A percentile compares a stretch with the other conserved stretches of the same genome.
Conservation (phyloP, 2,797 vertebrate species). For the Limnodromus scolopaceus region DNA sequence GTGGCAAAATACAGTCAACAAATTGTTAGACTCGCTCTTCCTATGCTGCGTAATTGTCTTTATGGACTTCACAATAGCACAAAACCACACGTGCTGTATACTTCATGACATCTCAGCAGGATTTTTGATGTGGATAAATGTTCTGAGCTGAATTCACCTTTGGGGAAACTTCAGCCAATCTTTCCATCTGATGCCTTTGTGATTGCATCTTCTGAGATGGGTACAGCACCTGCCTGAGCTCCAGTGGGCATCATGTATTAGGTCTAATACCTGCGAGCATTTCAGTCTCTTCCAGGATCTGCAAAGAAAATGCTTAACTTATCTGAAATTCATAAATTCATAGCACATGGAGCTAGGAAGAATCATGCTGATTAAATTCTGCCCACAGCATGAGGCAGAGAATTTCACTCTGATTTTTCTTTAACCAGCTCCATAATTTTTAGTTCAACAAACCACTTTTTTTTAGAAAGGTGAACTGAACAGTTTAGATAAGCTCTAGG, state of each 20-base stretch:
- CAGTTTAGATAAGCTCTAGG: too few relatives aligned
- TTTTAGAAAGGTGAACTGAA: not conserved
- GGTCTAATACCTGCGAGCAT: not conserved
- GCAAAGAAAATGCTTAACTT: not conserved
- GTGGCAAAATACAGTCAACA: not conserved
- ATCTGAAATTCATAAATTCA: conserved; percentile 24
- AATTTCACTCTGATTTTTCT: conserved; percentile 2
- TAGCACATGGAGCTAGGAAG: not conserved
- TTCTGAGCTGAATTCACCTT: not conserved
- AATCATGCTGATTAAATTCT: not conserved
- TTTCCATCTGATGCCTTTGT: not conserved
- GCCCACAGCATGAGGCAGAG: not conserved
- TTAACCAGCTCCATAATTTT: not conserved
- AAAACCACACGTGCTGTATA: not conserved
- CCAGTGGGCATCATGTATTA: not conserved
- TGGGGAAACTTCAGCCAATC: not conserved
- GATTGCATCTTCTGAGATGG: not conserved
- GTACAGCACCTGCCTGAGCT: not conserved
- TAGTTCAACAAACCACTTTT: not conserved
- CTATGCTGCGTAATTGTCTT: not conserved
- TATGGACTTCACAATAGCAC: not conserved
- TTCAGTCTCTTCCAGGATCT: not conserved
- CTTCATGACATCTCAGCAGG: not conserved
- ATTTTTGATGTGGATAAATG: not conserved
- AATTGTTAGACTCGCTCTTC: not conserved